Evolutionary conservation across 2,888 invertebrate genomes (phyloP).

Genomic region (Drosophila kanekoi): DNA sequence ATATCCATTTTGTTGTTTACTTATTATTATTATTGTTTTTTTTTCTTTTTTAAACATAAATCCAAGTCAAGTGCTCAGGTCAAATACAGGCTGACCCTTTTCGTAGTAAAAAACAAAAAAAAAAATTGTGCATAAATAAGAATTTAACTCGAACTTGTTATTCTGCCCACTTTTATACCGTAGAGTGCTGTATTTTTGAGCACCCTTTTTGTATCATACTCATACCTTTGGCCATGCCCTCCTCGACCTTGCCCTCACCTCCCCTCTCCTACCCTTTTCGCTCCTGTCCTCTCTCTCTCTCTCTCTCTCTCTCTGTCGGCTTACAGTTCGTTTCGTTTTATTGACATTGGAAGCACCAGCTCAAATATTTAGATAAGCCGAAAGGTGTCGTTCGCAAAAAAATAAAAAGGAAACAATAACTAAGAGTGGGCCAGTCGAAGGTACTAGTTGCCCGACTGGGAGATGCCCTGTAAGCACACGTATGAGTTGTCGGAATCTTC

Average conservation of each 20-base stretch:
- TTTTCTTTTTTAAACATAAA: no score
- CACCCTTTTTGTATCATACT: constrained; percentile 2
- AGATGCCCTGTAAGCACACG: neutral
- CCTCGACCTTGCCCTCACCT: no score
- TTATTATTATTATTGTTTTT: no score
- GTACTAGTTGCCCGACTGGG: neutral
- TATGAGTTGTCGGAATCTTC: no score
- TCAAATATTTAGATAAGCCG: constrained; percentile 68
- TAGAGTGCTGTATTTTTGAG: neutral
- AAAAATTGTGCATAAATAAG: neutral
- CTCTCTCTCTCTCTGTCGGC: neutral
- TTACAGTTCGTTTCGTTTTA: constrained; percentile 43
- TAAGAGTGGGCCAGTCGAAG: neutral
- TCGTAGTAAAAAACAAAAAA: neutral
- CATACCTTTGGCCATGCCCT: neutral
- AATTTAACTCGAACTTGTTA: constrained; percentile 9
- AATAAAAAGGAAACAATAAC: constrained; percentile 9
- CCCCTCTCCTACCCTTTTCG: no score
- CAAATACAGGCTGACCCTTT: neutral
- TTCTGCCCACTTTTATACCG: neutral
- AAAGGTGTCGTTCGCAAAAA: constrained; percentile 60
- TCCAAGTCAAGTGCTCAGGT: no score
- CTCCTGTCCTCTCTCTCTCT: neutral
- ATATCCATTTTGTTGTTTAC: no score
- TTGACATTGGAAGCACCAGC: constrained; percentile 58